Evolutionary conservation across 2,797 vertebrate genomes (phyloP).

Genomic region (Microctenopoma lineatum): DNA sequence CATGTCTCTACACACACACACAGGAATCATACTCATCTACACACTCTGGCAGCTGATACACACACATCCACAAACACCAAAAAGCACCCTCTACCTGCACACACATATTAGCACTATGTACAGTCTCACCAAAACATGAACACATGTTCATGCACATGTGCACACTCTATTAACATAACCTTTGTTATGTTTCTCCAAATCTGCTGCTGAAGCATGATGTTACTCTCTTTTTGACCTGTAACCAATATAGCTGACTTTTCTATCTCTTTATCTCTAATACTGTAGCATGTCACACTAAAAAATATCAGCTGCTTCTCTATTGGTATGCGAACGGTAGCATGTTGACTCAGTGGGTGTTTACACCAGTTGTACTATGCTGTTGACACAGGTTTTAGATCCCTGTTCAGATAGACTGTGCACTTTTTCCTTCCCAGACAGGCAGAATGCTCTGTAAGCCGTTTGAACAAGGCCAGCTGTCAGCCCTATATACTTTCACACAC

Average conservation of each 20-base stretch:
- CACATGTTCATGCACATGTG: not conserved
- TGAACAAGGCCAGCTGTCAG: slow-evolving; percentile 85
- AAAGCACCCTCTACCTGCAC: slow-evolving; percentile 4
- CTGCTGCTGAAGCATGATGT: slow-evolving; percentile 6
- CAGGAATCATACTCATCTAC: slow-evolving; percentile 32
- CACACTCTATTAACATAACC: not conserved
- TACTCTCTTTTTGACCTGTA: slow-evolving; percentile 42
- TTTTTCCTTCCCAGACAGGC: slow-evolving; percentile 80
- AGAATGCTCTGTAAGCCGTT: slow-evolving; percentile 81
- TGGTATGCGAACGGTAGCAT: slow-evolving; percentile 68
- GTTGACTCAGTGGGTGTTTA: slow-evolving; percentile 80
- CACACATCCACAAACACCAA: not conserved
- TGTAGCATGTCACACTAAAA: slow-evolving; percentile 44
- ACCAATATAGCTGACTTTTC: slow-evolving; percentile 42
- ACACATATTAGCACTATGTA: slow-evolving; percentile 10
- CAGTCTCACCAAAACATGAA: slow-evolving; percentile 9
- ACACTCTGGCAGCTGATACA: slow-evolving; percentile 38
- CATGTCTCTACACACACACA: slow-evolving; percentile 45
- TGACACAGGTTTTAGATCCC: slow-evolving; percentile 82
- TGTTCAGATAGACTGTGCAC: slow-evolving; percentile 78
- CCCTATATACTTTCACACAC: slow-evolving; percentile 65
- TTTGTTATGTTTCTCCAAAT: slow-evolving; percentile 10
- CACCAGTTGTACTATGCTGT: slow-evolving; percentile 76
- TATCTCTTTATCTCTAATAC: slow-evolving; percentile 38
- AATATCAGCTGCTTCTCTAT: slow-evolving; percentile 45